A percentile compares a stretch with the other conserved stretches of the same genome.
Evolutionary conservation across 1,140 invertebrate species (phyloP).

Genomic region (Cyphomyrmex costatus): DNA sequence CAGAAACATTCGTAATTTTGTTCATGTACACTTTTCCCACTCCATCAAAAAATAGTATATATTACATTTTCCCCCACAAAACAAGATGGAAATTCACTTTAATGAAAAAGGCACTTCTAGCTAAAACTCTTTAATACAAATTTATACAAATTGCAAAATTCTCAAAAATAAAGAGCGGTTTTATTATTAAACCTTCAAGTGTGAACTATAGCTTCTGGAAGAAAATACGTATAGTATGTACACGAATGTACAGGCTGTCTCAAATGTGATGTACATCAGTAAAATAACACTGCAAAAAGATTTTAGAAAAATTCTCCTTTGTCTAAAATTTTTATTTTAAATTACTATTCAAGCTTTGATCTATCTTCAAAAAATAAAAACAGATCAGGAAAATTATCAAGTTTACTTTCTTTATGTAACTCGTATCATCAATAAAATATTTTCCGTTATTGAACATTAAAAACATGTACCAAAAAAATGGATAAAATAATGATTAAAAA

Average conservation of each 20-base stretch:
- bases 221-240: background rate
- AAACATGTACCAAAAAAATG: background rate
- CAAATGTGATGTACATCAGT: conserved; percentile 29
- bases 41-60: background rate
- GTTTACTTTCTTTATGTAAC: background rate
- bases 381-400: background rate
- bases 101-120: conserved; percentile 50
- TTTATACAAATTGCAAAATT: conserved; percentile 15
- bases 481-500: conserved; percentile 4
- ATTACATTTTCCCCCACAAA: background rate
- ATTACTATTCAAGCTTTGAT: background rate
- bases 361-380: background rate
- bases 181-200: conserved; percentile 5
- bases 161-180: background rate
- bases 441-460: background rate
- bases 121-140: conserved; percentile 18
- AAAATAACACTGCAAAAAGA: background rate
- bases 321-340: background rate
- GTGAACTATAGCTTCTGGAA: conserved; percentile 8
- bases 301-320: background rate
- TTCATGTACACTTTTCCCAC: background rate
- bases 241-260: conserved; percentile 35
- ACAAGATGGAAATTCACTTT: conserved; percentile 25
- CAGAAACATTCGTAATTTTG: conserved; percentile 7
- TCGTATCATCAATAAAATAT: background rate